Percentiles rank a stretch among this genome's conserved stretches.
phyloP scores from a whole-genome alignment of 92 coral and sea anemone genomes.

The Bergia puertoricense region DNA sequence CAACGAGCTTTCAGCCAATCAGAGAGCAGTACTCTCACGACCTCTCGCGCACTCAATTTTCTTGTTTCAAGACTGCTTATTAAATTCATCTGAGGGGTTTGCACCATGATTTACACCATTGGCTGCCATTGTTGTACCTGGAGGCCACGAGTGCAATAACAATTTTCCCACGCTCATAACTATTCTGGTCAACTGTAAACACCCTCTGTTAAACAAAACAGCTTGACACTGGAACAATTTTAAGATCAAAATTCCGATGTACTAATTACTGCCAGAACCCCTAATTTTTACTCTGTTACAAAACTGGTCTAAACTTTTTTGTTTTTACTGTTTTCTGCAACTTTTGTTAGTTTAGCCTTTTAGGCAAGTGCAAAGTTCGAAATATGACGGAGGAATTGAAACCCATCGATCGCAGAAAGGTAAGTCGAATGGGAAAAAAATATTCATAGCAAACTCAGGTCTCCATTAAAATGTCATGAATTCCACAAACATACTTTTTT shows the following conservation, averaged over 20 bases:
- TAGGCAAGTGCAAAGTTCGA: constrained; percentile 3
- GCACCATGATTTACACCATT: constrained; percentile 17
- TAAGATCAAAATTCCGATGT: constrained; percentile 9
- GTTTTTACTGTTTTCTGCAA: neutral
- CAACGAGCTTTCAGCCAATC: constrained; percentile 45
- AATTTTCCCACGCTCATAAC: constrained; percentile 70
- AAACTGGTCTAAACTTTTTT: neutral
- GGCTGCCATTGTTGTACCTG: constrained; percentile 34
- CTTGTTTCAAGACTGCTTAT: constrained; percentile 53
- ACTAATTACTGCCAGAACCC: neutral
- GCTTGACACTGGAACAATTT: constrained; percentile 12
- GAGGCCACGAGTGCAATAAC: constrained; percentile 36
- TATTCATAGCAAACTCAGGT: neutral
- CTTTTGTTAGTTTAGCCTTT: neutral
- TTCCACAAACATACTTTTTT: neutral
- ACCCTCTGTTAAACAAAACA: constrained; percentile 44
- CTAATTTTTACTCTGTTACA: neutral
- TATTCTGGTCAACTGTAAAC: constrained; percentile 57
- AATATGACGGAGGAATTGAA: constrained; percentile 56
- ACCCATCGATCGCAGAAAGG: constrained; percentile 55
- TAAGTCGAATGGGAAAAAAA: neutral
- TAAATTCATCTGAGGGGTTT: constrained; percentile 39
- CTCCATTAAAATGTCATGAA: neutral
- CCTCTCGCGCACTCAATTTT: constrained; percentile 41
- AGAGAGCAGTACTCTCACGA: constrained; percentile 52